phyloP scores from a whole-genome alignment of 2,888 invertebrate genomes.

The Dynastes hyllus region DNA sequence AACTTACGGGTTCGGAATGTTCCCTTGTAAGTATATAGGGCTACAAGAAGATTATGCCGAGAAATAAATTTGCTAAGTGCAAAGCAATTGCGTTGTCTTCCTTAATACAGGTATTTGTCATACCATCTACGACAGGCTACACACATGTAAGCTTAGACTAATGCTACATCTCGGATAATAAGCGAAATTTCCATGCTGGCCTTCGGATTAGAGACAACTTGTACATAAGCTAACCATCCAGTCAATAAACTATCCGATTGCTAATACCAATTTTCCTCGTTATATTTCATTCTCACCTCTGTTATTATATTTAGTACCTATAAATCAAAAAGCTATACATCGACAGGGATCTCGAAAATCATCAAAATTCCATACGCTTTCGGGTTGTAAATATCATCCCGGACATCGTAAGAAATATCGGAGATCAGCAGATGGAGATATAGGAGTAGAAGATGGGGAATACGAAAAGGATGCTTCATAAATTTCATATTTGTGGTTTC shows the following conservation, averaged over 20 bases:
- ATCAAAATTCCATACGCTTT: slow-evolving; percentile 44
- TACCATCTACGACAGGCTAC: too few relatives aligned
- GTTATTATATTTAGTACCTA: background rate
- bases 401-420: slow-evolving; percentile 6
- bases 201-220: background rate
- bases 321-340: slow-evolving; percentile 12
- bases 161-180: too few relatives aligned
- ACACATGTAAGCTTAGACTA: too few relatives aligned
- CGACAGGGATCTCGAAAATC: slow-evolving; percentile 1
- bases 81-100: too few relatives aligned
- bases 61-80: too few relatives aligned
- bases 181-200: too few relatives aligned
- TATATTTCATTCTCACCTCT: slow-evolving; percentile 1
- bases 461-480: slow-evolving; percentile 49
- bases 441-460: too few relatives aligned
- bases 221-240: background rate
- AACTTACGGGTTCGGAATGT: too few relatives aligned
- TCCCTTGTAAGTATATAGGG: too few relatives aligned
- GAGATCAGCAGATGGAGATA: background rate
- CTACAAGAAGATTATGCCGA: too few relatives aligned
- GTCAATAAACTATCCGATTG: background rate
- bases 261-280: background rate
- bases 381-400: slow-evolving; percentile 44
- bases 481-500: slow-evolving; percentile 58
- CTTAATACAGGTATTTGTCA: too few relatives aligned